Evolutionary conservation across 2,113 vertebrate genomes (phyloP), one percentile per base, ranked within the genome.

Genomic region (Eulemur rufifrons): DNA sequence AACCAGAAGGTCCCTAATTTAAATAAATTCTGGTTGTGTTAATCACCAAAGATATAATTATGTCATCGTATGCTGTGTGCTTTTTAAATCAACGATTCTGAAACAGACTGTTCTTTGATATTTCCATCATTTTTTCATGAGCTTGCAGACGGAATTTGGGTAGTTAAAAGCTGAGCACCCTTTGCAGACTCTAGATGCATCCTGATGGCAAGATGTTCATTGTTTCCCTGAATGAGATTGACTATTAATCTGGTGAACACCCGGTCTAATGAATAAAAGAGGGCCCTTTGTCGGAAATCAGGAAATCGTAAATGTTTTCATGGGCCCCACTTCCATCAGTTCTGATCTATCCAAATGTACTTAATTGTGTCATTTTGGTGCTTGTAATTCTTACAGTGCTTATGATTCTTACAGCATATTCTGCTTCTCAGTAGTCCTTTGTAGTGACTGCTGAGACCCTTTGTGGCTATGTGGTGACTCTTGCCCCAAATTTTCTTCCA

Each of bases 81-180:
- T 83, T 96, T 76, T 86, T 50, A 86, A 89, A 73, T 89, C n/a
- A 25, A 3, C 21, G 61, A 74, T 94, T 92, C 13, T 68, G 61
- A 96, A 92, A 74, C 87, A 96, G 92, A 63, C 50, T 92, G 66
- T 56, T 92, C 74, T 95, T 94, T 95, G 90, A 96, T 95, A 76
- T 47, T 76, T 69, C 34, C 63, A 52, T 94, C 80, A 83, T 42
- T 80, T 87, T 91, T 96, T 94, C 76, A 95, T 95, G 68, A 89
- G 47, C 37, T 34, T 50, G 4, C 81, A 87, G 68, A 86, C 27
- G 59, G 37, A 74, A 92, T 69, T 84, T 45, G 42, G 27, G 7
- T 21, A 95, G 89, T 37, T 89, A 45, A 82, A 88, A 86, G 83
- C 39, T 83, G 37, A 92, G 56, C 14, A 83, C 34, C 25, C 78